A percentile compares a stretch with the other conserved stretches of the same genome.
Evolutionary conservation across 2,113 vertebrate genomes (phyloP).

Genomic region (Tringa solitaria): DNA sequence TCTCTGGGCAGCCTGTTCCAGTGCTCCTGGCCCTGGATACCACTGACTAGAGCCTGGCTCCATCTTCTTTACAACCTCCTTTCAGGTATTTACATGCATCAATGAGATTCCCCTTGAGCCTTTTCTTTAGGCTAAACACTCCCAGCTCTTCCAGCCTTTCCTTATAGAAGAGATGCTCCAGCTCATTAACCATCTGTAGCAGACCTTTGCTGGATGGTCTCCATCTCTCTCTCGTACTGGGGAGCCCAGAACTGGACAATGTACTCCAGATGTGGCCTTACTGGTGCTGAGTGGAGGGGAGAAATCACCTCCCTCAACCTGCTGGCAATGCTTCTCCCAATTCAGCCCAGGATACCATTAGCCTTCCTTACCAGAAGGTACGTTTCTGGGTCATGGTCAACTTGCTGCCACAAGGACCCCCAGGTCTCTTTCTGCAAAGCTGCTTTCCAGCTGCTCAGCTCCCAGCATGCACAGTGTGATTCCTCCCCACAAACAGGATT

Average conservation of each 20-base stretch:
- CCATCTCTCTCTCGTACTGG: background rate
- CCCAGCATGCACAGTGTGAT: background rate
- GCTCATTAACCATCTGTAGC: background rate
- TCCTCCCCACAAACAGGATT: background rate
- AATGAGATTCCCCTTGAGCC: no score
- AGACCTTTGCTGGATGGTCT: background rate
- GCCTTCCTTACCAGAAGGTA: background rate
- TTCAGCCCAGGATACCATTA: background rate
- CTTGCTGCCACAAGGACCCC: background rate
- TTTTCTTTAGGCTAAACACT: background rate
- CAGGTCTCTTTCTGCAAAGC: background rate
- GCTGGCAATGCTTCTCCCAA: background rate
- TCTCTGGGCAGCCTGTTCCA: no score
- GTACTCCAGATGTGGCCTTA: background rate
- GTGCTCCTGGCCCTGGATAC: no score
- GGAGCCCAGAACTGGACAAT: background rate
- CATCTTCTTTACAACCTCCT: background rate
- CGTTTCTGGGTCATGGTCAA: background rate
- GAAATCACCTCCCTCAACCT: background rate
- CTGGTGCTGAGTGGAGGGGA: background rate
- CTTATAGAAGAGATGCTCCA: background rate
- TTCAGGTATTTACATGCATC: background rate
- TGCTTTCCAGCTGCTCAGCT: background rate
- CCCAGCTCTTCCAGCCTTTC: background rate
- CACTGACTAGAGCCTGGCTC: background rate